These are phyloP conservation scores for Myotis pilosus DNA, from an alignment of 2,797 vertebrate species.

Conservation along the genomic window DNA sequence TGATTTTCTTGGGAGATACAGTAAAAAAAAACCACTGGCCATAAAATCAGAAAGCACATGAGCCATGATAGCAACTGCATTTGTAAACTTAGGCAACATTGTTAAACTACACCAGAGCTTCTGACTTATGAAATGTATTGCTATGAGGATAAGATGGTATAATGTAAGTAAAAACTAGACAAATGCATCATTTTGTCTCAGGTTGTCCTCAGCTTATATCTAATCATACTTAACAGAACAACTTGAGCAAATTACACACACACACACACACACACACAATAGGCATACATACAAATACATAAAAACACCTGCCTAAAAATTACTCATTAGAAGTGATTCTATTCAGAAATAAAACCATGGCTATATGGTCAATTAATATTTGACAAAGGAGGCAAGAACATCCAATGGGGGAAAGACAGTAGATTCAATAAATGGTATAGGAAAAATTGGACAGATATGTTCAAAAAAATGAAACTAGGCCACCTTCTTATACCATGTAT, in stretches of 20 bases:
- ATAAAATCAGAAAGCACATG: background rate
- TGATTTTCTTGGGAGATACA: background rate
- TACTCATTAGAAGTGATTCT: background rate
- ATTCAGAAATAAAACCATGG: background rate
- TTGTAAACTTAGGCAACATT: background rate
- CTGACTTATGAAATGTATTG: background rate
- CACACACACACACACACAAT: background rate
- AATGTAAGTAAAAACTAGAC: background rate
- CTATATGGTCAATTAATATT: background rate
- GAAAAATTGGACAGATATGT: background rate
- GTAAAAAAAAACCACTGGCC: background rate
- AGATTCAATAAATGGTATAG: background rate
- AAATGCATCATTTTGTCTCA: no score
- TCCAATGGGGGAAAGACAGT: background rate
- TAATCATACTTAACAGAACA: no score
- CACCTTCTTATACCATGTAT: background rate
- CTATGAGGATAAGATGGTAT: background rate
- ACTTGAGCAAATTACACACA: no score
- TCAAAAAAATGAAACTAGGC: background rate
- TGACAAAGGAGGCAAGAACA: background rate
- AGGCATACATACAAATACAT: background rate
- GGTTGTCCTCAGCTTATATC: no score
- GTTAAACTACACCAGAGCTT: background rate
- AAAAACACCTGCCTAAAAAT: background rate
- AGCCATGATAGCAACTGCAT: background rate